Conservation (phyloP, 1,140 invertebrate species). For the Trialeurodes vaporariorum region DNA sequence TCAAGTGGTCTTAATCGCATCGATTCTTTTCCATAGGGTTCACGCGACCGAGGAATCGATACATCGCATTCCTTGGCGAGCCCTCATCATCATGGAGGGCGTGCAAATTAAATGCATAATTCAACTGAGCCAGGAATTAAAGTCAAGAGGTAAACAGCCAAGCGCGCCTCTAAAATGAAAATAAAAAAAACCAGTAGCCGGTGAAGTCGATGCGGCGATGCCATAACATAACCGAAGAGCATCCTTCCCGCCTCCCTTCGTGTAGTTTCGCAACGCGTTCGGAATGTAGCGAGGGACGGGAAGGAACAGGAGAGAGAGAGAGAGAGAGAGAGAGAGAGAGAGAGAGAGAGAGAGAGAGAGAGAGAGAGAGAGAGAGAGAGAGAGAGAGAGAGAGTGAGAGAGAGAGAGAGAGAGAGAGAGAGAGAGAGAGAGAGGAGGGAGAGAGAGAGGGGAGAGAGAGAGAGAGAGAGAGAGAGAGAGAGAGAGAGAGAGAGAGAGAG, state of each 20-base stretch:
- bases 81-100: too few species aligned
- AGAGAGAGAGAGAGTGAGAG: background rate
- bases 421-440: background rate
- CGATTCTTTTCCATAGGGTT: too few species aligned
- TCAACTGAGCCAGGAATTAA: background rate
- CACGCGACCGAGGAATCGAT: too few species aligned
- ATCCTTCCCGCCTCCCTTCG: too few species aligned
- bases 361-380: background rate
- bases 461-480: background rate
- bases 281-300: too few species aligned
- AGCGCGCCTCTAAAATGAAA: background rate
- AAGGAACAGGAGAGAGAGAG: too few species aligned
- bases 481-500: background rate
- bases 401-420: background rate
- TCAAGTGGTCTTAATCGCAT: too few species aligned
- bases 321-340: too few species aligned
- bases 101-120: conserved; percentile 1
- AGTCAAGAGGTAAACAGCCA: background rate
- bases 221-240: too few species aligned
- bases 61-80: too few species aligned
- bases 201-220: background rate
- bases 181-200: background rate
- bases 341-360: too few species aligned
- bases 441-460: background rate
- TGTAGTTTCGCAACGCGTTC: too few species aligned